These are phyloP conservation scores for Augochlora pura DNA, from an alignment of 1,140 invertebrate genomes.

Conservation along the genomic window DNA sequence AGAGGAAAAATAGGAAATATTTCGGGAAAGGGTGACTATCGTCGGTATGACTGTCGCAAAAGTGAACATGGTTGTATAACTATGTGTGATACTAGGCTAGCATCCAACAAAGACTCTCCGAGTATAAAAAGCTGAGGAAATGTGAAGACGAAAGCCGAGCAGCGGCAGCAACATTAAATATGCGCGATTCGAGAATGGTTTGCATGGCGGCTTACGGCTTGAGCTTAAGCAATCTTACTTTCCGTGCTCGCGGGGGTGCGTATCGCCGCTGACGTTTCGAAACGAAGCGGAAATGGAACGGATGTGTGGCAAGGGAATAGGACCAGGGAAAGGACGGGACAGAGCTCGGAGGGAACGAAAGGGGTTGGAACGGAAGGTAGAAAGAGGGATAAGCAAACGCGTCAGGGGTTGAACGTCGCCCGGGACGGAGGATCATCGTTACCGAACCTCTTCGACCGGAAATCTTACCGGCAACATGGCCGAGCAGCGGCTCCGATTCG, in stretches of 20 bases:
- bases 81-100: too few species aligned
- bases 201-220: neutral
- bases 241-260: conserved; percentile 46
- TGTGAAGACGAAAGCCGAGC: too few species aligned
- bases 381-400: neutral
- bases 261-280: conserved; percentile 55
- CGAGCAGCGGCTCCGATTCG: neutral
- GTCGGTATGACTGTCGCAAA: too few species aligned
- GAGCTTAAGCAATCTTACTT: conserved; percentile 47
- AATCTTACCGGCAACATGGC: conserved; percentile 54
- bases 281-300: conserved; percentile 52
- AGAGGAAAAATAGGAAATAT: too few species aligned
- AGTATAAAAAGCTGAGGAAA: too few species aligned
- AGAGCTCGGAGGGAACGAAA: neutral
- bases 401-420: conserved; percentile 26
- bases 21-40: too few species aligned
- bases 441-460: conserved; percentile 60
- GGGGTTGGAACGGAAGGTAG: neutral
- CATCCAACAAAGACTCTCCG: too few species aligned
- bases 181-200: neutral
- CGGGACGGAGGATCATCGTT: conserved; percentile 63
- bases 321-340: neutral
- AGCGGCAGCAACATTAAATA: too few species aligned
- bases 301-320: conserved; percentile 16
- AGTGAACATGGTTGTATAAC: too few species aligned